These are phyloP conservation scores for Cyprinella venusta DNA, from an alignment of 2,797 vertebrate species.

Conservation along the genomic window DNA sequence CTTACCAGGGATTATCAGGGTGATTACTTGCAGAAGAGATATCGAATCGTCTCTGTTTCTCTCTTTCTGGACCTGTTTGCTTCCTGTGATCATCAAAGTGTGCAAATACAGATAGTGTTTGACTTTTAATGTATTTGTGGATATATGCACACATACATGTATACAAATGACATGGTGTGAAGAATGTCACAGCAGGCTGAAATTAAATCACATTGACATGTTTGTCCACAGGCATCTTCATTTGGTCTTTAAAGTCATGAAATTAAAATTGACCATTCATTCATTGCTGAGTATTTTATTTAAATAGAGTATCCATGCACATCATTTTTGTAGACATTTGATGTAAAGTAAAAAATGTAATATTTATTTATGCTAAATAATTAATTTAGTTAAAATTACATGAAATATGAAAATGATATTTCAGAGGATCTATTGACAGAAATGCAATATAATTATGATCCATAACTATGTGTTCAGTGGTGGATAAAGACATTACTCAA, in stretches of 20 bases:
- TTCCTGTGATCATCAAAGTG: neutral
- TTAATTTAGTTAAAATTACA: neutral
- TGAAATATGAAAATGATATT: too few relatives aligned
- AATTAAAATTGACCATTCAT: too few relatives aligned
- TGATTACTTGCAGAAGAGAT: slow-evolving; percentile 63
- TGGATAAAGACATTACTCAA: too few relatives aligned
- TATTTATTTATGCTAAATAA: neutral
- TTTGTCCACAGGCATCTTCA: slow-evolving; percentile 14
- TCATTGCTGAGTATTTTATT: neutral
- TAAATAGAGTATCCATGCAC: neutral
- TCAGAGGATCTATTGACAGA: too few relatives aligned
- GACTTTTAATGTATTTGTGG: neutral
- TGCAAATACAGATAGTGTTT: neutral
- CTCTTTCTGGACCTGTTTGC: slow-evolving; percentile 13
- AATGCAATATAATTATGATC: too few relatives aligned
- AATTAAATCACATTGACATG: neutral
- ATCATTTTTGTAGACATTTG: neutral
- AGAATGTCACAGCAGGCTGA: neutral
- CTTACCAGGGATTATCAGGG: slow-evolving; percentile 74
- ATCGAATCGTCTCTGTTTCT: slow-evolving; percentile 41
- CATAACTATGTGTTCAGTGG: too few relatives aligned
- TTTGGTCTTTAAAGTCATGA: too few relatives aligned
- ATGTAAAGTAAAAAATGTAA: neutral
- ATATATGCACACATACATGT: neutral
- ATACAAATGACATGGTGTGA: neutral